A percentile compares a stretch with the other conserved stretches of the same genome.
Evolutionary conservation across 1,140 invertebrate genomes (phyloP).

Genomic region (Lepidotrigona ventralis): DNA sequence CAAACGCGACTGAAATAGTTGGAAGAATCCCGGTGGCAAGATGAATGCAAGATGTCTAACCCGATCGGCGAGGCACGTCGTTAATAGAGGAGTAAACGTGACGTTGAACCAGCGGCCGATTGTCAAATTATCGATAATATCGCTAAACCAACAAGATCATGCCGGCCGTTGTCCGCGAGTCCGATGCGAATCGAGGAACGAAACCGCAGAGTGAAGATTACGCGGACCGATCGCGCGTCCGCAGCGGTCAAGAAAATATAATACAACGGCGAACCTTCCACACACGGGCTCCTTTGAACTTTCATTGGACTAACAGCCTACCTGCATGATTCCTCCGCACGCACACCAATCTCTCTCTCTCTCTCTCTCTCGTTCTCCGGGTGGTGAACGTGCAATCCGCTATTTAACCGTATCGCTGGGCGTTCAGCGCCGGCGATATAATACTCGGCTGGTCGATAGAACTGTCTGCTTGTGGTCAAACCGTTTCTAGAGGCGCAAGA

Average conservation of each 20-base stretch:
- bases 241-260: slow-evolving; percentile 31
- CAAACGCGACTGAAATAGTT: background rate
- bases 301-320: slow-evolving; percentile 41
- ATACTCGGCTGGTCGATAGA: slow-evolving; percentile 43
- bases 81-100: slow-evolving; percentile 66
- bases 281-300: slow-evolving; percentile 46
- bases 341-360: slow-evolving; percentile 2
- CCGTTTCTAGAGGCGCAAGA: slow-evolving; percentile 60
- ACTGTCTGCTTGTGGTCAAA: slow-evolving; percentile 61
- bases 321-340: slow-evolving; percentile 30
- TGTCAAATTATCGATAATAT: slow-evolving; percentile 77
- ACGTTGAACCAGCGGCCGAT: slow-evolving; percentile 67
- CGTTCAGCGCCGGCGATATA: slow-evolving; percentile 17
- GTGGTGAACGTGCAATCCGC: slow-evolving; percentile 1
- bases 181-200: slow-evolving; percentile 37
- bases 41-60: slow-evolving; percentile 33
- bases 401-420: slow-evolving; percentile 20
- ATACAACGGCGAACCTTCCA: slow-evolving; percentile 32
- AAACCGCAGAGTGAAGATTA: slow-evolving; percentile 69
- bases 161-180: slow-evolving; percentile 55
- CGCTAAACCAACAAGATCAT: slow-evolving; percentile 75
- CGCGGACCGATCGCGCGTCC: slow-evolving; percentile 47
- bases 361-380: background rate
- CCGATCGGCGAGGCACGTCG: background rate
- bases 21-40: background rate